Conservation (phyloP, 1,140 invertebrate genomes). For the Neodiprion pinetum region DNA sequence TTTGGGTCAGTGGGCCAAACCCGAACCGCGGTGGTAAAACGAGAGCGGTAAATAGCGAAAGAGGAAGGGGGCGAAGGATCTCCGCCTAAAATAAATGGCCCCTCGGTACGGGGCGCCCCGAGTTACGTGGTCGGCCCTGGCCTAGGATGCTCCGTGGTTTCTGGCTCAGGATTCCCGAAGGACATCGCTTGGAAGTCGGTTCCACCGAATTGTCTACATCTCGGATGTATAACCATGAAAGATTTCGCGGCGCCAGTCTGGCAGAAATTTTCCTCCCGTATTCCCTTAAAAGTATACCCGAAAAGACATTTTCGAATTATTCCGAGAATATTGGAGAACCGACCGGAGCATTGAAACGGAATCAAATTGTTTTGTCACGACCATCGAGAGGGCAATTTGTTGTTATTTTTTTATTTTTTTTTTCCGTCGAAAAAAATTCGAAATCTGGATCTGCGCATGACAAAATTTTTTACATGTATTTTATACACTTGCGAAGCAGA, state of each 20-base stretch:
- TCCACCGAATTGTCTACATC: no score
- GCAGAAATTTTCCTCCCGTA: background rate
- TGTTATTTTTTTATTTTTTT: background rate
- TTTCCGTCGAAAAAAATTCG: background rate
- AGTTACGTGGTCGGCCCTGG: background rate
- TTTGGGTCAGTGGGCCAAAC: background rate
- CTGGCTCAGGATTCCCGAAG: background rate
- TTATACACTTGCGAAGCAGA: background rate
- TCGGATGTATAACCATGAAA: no score
- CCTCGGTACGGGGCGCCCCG: background rate
- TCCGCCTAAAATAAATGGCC: background rate
- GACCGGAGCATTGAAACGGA: background rate
- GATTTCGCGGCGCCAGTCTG: no score
- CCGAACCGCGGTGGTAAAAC: background rate
- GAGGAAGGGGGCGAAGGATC: background rate
- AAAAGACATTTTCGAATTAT: background rate
- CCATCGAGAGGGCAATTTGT: background rate
- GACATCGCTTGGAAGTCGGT: background rate
- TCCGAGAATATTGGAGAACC: background rate
- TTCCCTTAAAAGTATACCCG: background rate
- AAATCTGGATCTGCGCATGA: background rate
- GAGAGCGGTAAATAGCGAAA: background rate
- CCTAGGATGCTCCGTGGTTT: background rate
- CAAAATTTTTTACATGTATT: background rate
- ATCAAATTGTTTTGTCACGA: background rate